These are phyloP conservation scores for Balaeniceps rex DNA, from an alignment of 2,113 vertebrate species.

Conservation along the genomic window DNA sequence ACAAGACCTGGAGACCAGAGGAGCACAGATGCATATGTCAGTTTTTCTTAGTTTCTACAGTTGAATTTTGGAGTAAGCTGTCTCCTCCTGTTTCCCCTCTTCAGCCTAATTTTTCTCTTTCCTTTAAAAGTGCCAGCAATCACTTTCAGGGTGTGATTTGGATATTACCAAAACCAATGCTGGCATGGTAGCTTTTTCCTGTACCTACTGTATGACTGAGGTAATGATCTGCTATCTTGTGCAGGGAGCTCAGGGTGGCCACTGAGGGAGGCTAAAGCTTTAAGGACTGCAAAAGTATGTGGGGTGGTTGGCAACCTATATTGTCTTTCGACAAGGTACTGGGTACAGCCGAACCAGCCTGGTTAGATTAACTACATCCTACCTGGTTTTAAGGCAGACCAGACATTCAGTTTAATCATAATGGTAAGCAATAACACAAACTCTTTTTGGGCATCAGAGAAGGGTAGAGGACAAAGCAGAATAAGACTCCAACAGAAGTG, in stretches of 20 bases:
- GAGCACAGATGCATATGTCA: accelerated
- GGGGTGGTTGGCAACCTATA: not conserved
- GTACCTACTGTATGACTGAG: too few species aligned
- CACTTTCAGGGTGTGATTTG: not conserved
- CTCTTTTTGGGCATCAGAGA: not conserved
- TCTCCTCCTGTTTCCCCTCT: not conserved
- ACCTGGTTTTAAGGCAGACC: not conserved
- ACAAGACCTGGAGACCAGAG: not conserved
- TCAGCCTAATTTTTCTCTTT: not conserved
- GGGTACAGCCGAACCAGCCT: not conserved
- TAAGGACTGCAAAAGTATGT: not conserved
- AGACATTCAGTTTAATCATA: not conserved
- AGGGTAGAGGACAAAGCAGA: not conserved
- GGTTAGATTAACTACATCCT: not conserved
- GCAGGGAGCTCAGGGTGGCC: not conserved
- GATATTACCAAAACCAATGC: not conserved
- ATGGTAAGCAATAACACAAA: not conserved
- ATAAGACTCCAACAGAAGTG: not conserved
- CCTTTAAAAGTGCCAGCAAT: not conserved
- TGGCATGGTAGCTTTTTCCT: not conserved
- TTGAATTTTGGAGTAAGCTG: not conserved
- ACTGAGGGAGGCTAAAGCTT: not conserved
- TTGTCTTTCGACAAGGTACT: not conserved
- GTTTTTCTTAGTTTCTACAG: not conserved
- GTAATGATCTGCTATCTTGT: not conserved